Evolutionary conservation across 2,888 invertebrate species (phyloP).

Genomic region (Nemoura dubitans): DNA sequence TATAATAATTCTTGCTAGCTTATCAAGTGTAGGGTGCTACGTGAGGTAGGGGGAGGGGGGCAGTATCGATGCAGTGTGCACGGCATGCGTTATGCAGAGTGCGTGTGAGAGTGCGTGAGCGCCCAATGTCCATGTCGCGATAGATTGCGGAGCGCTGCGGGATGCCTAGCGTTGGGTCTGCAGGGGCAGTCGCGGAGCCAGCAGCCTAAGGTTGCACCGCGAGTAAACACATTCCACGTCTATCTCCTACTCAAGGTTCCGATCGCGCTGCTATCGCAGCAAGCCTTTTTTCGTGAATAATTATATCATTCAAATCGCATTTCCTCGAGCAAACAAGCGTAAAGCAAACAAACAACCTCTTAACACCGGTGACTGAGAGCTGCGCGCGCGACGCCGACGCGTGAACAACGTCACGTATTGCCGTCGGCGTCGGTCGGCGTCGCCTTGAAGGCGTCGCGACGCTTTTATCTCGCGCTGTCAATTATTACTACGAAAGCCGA

Average conservation of each 20-base stretch:
- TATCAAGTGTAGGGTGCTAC: background rate
- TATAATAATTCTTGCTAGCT: background rate
- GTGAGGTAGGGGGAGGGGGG: background rate
- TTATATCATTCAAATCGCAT: background rate
- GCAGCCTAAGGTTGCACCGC: background rate
- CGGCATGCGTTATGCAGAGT: background rate
- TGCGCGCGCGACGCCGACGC: background rate
- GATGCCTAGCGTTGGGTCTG: background rate
- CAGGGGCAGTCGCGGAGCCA: background rate
- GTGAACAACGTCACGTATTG: slow-evolving; percentile 23
- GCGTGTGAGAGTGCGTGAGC: background rate
- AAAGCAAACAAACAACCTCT: background rate
- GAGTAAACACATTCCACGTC: background rate
- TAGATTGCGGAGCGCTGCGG: background rate
- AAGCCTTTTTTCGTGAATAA: background rate
- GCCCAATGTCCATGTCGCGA: background rate
- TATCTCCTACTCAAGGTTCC: background rate
- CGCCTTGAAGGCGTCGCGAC: slow-evolving; percentile 21
- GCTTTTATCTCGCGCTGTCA: background rate
- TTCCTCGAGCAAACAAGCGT: background rate
- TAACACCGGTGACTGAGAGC: background rate
- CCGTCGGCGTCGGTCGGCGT: background rate
- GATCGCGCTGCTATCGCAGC: background rate
- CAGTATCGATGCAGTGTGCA: background rate
- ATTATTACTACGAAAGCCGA: background rate